Base-by-base conservation (phyloP, 2,888 invertebrate species). In the Conchocele bisecta region DNA sequence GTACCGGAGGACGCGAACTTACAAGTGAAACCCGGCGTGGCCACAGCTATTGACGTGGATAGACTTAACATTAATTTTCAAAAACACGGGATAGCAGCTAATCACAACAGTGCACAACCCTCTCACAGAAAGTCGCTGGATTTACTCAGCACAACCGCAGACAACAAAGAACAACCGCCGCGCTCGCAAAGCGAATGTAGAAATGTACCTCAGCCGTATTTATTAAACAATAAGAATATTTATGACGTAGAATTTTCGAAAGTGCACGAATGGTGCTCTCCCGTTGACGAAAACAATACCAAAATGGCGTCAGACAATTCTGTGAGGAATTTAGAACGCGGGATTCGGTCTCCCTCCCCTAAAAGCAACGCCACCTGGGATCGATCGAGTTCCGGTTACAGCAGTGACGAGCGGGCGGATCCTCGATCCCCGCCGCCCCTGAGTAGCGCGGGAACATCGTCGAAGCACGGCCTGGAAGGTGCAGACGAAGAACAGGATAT, bases 301-400 rank as follows among this genome's bases (percentile, higher is more conserved):
- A 73, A 70, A 64, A 26, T 70, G 1, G 15, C 59, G 11, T 63
- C 50, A 35, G n/a, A 44, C 3, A 20, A 54, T 9, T 41, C 37
- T 11, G 42, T 57, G 4, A 66, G 65, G 54, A 46, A 54, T 9
- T 20, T 64, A 11, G 70, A 77, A 33, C 29, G 70, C 20, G 68
- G 57, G 31, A 66, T 78, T 20, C 65, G 78, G 11, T 78, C 74
- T 6, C 74, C 74, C 13, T 75, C 74, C 29, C 78, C 74, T 24
- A 68, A 72, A 44, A 78, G 78, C 48, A 78, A 63, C 48, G 65
- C 73, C 6, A 78, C 78, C 0, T 78, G 71, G 78, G 78, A 75
- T 29, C 46, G 78, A 17, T 71, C 74, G 2, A 78, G 78, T 51
- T 78, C 78, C 15, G 78, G 74, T 5, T 78, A 74, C 39, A 75